These are phyloP conservation scores for Xiphophorus maculatus DNA, from an alignment of 2,113 vertebrate genomes.

Conservation along the genomic window DNA sequence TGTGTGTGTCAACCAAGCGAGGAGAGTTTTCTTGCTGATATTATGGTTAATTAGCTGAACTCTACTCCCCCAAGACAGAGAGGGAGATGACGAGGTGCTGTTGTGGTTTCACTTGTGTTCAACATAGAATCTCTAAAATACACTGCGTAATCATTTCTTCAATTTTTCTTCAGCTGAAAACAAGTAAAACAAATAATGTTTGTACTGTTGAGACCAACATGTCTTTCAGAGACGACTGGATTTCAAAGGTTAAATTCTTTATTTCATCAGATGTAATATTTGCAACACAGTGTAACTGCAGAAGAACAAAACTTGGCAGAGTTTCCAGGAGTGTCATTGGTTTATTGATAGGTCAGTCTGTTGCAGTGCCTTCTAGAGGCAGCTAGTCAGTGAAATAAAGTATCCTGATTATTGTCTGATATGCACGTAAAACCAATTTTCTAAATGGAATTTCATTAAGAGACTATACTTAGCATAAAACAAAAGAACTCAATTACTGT, in stretches of 20 bases:
- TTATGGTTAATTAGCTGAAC: slow-evolving; percentile 79
- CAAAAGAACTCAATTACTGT: neutral
- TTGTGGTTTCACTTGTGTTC: slow-evolving; percentile 66
- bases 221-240: slow-evolving; percentile 43
- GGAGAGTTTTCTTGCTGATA: slow-evolving; percentile 77
- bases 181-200: slow-evolving; percentile 30
- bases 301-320: slow-evolving; percentile 16
- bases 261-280: slow-evolving; percentile 34
- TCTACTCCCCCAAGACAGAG: slow-evolving; percentile 71
- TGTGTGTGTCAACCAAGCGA: slow-evolving; percentile 73
- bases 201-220: slow-evolving; percentile 35
- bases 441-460: neutral
- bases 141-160: slow-evolving; percentile 58
- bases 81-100: slow-evolving; percentile 67
- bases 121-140: slow-evolving; percentile 57
- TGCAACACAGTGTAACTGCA: slow-evolving; percentile 21
- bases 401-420: neutral
- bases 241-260: slow-evolving; percentile 22
- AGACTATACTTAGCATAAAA: neutral
- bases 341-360: slow-evolving; percentile 31
- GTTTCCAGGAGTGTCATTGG: slow-evolving; percentile 18
- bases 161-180: slow-evolving; percentile 47
- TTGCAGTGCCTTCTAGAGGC: neutral
- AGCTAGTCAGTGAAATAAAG: neutral
- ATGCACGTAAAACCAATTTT: slow-evolving; percentile 4